A percentile compares a stretch with the other conserved stretches of the same genome.
These are phyloP conservation scores for Delia radicum DNA, from an alignment of 1,140 invertebrate species.

Conservation along the genomic window DNA sequence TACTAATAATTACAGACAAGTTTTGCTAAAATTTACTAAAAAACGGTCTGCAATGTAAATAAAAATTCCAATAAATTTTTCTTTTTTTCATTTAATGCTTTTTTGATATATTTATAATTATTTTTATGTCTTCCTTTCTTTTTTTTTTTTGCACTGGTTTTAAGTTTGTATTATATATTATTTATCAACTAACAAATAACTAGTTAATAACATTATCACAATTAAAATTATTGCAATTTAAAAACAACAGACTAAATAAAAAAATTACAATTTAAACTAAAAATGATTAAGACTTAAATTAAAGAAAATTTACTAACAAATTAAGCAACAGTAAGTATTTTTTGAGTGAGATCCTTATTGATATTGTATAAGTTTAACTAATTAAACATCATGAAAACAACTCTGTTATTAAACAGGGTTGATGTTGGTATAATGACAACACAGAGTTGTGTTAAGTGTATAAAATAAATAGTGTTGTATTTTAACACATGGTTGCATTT, in stretches of 20 bases:
- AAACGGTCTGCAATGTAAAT: too few species aligned
- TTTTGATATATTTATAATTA: not conserved
- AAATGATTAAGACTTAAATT: not conserved
- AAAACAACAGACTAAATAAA: slow-evolving; percentile 2
- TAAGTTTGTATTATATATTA: not conserved
- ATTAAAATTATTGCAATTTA: slow-evolving; percentile 12
- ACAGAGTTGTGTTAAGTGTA: not conserved
- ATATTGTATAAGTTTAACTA: not conserved
- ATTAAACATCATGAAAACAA: not conserved
- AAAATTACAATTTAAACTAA: not conserved
- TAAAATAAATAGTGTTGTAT: not conserved
- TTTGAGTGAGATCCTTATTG: not conserved
- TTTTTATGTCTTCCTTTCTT: not conserved
- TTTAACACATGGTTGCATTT: slow-evolving; percentile 21
- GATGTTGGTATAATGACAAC: not conserved
- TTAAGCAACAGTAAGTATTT: not conserved
- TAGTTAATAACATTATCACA: slow-evolving; percentile 11
- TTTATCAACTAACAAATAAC: not conserved
- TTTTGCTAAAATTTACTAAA: too few species aligned
- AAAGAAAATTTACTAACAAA: not conserved
- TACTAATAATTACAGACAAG: not conserved
- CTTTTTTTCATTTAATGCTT: not conserved
- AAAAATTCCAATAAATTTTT: not conserved
- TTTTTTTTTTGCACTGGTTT: not conserved
- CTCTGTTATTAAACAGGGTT: not conserved